phyloP scores from a whole-genome alignment of 2,113 vertebrate genomes.

The Eudyptes chrysolophus region DNA sequence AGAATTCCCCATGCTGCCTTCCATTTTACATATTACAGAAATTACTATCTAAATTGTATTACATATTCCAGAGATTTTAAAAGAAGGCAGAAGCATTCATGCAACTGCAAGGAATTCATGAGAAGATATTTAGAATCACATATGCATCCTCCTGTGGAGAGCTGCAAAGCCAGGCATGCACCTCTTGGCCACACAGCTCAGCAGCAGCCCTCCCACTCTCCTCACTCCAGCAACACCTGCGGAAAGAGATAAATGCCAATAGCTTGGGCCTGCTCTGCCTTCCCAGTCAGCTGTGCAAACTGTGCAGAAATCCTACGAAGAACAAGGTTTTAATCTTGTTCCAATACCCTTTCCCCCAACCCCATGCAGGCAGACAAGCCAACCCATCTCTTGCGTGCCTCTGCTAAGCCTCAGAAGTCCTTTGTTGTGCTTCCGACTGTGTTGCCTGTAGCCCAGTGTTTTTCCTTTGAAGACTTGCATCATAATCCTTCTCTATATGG shows the following conservation, averaged over 20 bases:
- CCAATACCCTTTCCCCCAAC: slow-evolving; percentile 31
- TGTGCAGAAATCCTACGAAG: not conserved
- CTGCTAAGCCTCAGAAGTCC: slow-evolving; percentile 30
- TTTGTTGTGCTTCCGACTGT: slow-evolving; percentile 49
- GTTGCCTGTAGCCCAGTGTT: not conserved
- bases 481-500: not conserved
- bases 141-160: not conserved
- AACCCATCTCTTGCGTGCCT: slow-evolving; percentile 32
- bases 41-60: not conserved
- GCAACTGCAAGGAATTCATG: not conserved
- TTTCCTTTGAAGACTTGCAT: slow-evolving; percentile 48
- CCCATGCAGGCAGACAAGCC: not conserved
- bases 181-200: not conserved
- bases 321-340: slow-evolving; percentile 53
- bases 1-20: not conserved
- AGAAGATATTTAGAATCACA: not conserved
- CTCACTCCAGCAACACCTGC: not conserved
- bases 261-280: not conserved
- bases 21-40: not conserved
- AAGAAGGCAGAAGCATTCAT: not conserved
- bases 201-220: not conserved
- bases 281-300: slow-evolving; percentile 25
- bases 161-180: not conserved
- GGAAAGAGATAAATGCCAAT: not conserved
- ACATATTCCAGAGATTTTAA: not conserved